A percentile compares a stretch with the other conserved stretches of the same genome.
phyloP scores from a whole-genome alignment of 2,888 invertebrate species.

The Caenorhabditis doughertyi region DNA sequence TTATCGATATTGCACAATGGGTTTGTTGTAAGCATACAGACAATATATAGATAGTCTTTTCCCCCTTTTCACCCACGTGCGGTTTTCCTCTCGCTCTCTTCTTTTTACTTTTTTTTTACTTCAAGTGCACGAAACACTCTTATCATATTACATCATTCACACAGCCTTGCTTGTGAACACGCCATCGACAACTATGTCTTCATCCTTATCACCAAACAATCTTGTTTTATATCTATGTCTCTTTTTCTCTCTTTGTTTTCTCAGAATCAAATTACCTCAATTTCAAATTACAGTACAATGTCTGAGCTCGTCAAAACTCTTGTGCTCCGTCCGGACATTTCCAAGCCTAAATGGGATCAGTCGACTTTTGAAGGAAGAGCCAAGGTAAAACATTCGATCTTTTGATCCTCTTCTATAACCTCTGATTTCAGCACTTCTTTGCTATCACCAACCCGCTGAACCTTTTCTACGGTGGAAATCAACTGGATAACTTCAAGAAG shows the following conservation, averaged over 20 bases:
- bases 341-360: conserved; percentile 94
- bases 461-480: conserved; percentile 87
- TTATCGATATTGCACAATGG: conserved; percentile 25
- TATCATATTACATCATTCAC: conserved; percentile 64
- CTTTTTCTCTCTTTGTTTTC: background rate
- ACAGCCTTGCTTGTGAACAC: conserved; percentile 54
- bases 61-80: conserved; percentile 34
- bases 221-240: conserved; percentile 35
- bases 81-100: conserved; percentile 5
- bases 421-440: conserved; percentile 89
- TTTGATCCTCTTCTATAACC: conserved; percentile 14
- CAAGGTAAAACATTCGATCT: conserved; percentile 45
- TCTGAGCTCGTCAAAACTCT: conserved; percentile 75
- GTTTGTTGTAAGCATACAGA: conserved; percentile 9
- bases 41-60: conserved; percentile 2
- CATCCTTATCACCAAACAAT: conserved; percentile 5
- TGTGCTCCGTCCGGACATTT: conserved; percentile 86
- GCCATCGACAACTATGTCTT: conserved; percentile 47
- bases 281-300: conserved; percentile 35
- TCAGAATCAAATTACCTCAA: background rate
- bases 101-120: conserved; percentile 11
- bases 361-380: conserved; percentile 78
- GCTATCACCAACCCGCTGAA: conserved; percentile 95
- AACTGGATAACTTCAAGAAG: conserved; percentile 89
- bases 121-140: conserved; percentile 63